Evolutionary conservation across 2,888 invertebrate species (phyloP).

Genomic region (Cataglyphis altisquamis): DNA sequence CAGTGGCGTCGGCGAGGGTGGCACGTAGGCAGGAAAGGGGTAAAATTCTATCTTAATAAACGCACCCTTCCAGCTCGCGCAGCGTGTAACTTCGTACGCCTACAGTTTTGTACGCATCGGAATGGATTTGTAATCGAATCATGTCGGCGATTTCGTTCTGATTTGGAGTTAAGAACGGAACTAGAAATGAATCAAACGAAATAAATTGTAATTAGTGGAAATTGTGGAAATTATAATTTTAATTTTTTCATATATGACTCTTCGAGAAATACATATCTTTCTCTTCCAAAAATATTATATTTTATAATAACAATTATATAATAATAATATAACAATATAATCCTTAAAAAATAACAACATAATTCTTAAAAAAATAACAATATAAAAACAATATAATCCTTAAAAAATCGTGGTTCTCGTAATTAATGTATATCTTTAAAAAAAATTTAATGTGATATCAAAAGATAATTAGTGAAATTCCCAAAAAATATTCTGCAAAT

Average conservation of each 20-base stretch:
- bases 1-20: constrained; percentile 77
- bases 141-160: constrained; percentile 51
- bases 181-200: neutral
- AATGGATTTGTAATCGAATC: constrained; percentile 57
- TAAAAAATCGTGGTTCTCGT: neutral
- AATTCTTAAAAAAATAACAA: neutral
- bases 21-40: constrained; percentile 72
- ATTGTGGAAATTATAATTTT: neutral
- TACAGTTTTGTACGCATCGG: constrained; percentile 53
- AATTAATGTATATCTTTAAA: neutral
- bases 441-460: neutral
- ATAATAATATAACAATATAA: neutral
- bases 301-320: neutral
- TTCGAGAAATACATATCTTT: neutral
- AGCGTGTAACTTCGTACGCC: constrained; percentile 53
- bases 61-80: constrained; percentile 58
- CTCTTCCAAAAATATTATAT: neutral
- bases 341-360: neutral
- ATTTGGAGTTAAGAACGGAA: constrained; percentile 48
- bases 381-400: neutral
- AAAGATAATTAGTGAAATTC: neutral
- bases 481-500: constrained; percentile 1
- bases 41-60: constrained; percentile 77
- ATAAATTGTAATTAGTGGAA: constrained; percentile 23
- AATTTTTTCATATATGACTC: neutral